Percentiles rank a stretch among this genome's conserved stretches.
These are phyloP conservation scores for Periplaneta americana DNA, from an alignment of 1,140 invertebrate genomes.

Conservation along the genomic window DNA sequence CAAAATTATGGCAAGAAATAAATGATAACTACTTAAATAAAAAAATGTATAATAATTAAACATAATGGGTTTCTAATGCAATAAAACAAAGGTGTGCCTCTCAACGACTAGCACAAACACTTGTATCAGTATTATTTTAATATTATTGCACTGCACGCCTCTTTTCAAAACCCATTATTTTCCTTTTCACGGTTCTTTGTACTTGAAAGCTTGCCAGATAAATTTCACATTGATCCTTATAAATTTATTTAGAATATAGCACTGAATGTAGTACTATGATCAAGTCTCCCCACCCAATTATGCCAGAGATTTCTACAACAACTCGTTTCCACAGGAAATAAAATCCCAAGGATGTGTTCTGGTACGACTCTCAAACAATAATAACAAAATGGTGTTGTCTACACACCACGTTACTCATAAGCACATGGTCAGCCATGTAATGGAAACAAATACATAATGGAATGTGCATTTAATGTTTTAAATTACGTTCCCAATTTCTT, in stretches of 20 bases:
- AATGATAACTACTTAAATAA: not conserved
- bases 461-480: not conserved
- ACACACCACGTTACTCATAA: not conserved
- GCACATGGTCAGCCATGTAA: not conserved
- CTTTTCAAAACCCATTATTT: not conserved
- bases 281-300: not conserved
- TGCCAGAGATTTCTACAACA: not conserved
- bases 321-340: too few species aligned
- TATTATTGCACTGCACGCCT: constrained; percentile 4
- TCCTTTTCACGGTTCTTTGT: not conserved
- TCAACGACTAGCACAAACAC: not conserved
- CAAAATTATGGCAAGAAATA: not conserved
- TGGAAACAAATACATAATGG: not conserved
- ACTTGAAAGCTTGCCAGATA: not conserved
- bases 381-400: not conserved
- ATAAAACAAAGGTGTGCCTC: not conserved
- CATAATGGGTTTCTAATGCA: not conserved
- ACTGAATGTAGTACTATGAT: not conserved
- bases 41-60: not conserved
- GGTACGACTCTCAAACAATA: not conserved
- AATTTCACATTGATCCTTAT: not conserved
- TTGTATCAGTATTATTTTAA: not conserved
- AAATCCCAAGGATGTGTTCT: not conserved
- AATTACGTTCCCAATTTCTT: not conserved
- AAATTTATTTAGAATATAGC: not conserved